Base-by-base conservation (phyloP, 2,797 vertebrate species). In the Salarias fasciatus region DNA sequence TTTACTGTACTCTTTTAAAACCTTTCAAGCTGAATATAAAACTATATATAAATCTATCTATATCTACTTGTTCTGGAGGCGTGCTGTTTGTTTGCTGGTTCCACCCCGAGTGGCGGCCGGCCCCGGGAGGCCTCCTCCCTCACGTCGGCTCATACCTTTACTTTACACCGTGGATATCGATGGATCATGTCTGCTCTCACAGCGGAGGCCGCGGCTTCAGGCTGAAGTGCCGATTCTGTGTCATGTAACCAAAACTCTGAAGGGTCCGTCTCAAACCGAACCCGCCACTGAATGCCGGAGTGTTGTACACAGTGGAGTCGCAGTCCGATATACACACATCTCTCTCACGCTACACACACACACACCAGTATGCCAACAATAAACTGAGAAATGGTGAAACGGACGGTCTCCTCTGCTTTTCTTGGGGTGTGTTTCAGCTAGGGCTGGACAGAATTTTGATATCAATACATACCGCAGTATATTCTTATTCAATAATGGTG, bases 1-100 rank as follows among this genome's bases (percentile, higher is more conserved):
- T 97, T 97, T 96, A 96, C 93, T 97, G 95, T 99, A 97, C 95
- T 97, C 95, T 96, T 96, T 97, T 94, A 95, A 96, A 61, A 86
- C 94, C 92, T 94, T 96, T 96, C 92, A 93, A 95, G 95, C 95
- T 97, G 95, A 97, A 97, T 97, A 98, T 97, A 94, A 94, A 93
- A 88, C 77, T 88, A 84, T 90, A 90, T 91, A 95, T 94, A 94
- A 95, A 94, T 95, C 83, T 86, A 89, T 91, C 83, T 90, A 90
- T 90, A 91, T 89, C 84, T 90, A 85, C 77, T 92, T 93, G 95
- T 96, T 95, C 93, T 91, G 92, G 93, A 95, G 93, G 93, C 92
- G 57, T 95, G 92, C 92, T 95, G 92, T 92, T 62, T 36, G 75
- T 86, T 86, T 76, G 79, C 72, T 81, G 69, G 64, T 85, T 70